phyloP scores from a whole-genome alignment of 2,888 invertebrate genomes.

The Eurytoma californica region DNA sequence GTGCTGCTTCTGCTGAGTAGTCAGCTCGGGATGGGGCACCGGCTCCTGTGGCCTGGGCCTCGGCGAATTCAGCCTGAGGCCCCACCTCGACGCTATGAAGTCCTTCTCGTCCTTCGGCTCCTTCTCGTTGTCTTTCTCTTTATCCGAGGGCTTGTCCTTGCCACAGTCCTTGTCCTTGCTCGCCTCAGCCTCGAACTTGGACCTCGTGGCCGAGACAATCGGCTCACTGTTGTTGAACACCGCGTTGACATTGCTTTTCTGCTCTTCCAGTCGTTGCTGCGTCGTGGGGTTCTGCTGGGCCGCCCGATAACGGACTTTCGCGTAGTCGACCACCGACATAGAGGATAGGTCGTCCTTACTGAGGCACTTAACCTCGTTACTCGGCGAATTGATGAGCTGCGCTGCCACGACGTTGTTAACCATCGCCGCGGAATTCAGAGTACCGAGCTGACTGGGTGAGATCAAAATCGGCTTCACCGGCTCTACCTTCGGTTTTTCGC shows the following conservation, averaged over 20 bases:
- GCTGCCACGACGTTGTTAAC: conserved; percentile 58
- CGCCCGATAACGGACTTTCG: conserved; percentile 80
- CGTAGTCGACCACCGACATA: conserved; percentile 77
- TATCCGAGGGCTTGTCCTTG: conserved; percentile 47
- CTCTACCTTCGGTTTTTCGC: conserved; percentile 70
- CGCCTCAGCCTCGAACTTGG: conserved; percentile 65
- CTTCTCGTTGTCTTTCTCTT: conserved; percentile 59
- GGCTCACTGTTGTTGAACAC: conserved; percentile 57
- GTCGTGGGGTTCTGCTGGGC: conserved; percentile 75
- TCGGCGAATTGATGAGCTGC: conserved; percentile 36
- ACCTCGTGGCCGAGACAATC: conserved; percentile 65
- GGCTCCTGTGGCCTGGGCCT: conserved; percentile 70
- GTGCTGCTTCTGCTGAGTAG: conserved; percentile 79
- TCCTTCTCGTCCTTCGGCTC: conserved; percentile 65
- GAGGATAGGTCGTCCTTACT: conserved; percentile 68
- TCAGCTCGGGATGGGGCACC: conserved; percentile 83
- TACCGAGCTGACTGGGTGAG: conserved; percentile 42
- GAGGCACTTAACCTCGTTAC: conserved; percentile 59
- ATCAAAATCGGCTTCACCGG: conserved; percentile 65
- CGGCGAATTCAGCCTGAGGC: conserved; percentile 71
- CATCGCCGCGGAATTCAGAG: conserved; percentile 60
- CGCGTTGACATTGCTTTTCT: conserved; percentile 73
- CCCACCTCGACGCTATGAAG: conserved; percentile 72
- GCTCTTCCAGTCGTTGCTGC: conserved; percentile 73
- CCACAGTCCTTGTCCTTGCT: conserved; percentile 54